Conservation (phyloP, 2,797 vertebrate genomes). For the Enoplosus armatus region DNA sequence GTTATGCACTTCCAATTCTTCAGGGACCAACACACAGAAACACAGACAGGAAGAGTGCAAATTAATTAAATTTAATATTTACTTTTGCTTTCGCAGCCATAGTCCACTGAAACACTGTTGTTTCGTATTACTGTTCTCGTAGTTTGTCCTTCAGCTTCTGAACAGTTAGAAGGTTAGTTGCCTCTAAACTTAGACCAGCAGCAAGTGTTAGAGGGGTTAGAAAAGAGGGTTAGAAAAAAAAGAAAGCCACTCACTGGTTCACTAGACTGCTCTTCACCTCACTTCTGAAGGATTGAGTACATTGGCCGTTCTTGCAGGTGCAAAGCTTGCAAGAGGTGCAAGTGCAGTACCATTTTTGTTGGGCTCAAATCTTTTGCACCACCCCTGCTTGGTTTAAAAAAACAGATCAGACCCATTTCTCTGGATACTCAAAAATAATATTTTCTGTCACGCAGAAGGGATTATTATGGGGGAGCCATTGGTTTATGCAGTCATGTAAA, state of each 20-base stretch:
- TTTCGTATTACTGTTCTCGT: not conserved
- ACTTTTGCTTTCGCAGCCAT: not conserved
- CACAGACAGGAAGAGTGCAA: not conserved
- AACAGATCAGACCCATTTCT: not conserved
- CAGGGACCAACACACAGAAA: conserved; percentile 2
- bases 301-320: not conserved
- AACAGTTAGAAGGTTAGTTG: not conserved
- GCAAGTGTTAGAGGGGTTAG: too few relatives aligned
- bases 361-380: not conserved
- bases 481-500: conserved; percentile 37
- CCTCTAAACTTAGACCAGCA: not conserved
- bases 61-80: conserved; percentile 10
- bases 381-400: not conserved
- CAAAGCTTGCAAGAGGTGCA: not conserved
- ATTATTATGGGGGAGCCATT: conserved; percentile 37
- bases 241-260: not conserved
- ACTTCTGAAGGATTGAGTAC: not conserved
- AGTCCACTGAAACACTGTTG: not conserved
- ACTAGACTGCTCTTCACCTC: not conserved
- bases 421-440: conserved; percentile 6
- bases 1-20: conserved; percentile 5
- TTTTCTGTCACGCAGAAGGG: conserved; percentile 16
- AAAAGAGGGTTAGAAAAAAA: not conserved
- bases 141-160: not conserved
- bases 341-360: not conserved